Conservation (phyloP, 2,113 vertebrate genomes). For the Xyliphius kryptos region DNA sequence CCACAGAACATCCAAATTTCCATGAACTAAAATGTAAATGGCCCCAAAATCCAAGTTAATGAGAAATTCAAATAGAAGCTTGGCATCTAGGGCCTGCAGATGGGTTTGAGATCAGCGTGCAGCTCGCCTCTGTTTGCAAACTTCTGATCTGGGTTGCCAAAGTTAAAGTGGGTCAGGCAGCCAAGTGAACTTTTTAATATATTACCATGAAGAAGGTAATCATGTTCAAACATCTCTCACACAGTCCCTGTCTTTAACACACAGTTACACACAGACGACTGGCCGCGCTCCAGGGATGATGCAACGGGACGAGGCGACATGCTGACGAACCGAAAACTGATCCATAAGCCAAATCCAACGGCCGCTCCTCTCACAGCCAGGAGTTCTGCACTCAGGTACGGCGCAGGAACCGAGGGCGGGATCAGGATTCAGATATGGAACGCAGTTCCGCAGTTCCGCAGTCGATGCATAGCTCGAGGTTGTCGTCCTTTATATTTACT, state of each 20-base stretch:
- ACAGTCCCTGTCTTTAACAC: background rate
- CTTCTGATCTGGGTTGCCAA: constrained; percentile 27
- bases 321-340: constrained; percentile 5
- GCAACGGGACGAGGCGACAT: constrained; percentile 6
- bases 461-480: too few relatives aligned
- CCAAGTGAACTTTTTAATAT: constrained; percentile 10
- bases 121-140: constrained; percentile 22
- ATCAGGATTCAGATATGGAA: too few relatives aligned
- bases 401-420: too few relatives aligned
- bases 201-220: constrained; percentile 23
- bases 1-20: background rate
- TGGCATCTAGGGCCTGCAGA: background rate
- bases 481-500: too few relatives aligned
- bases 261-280: constrained; percentile 12
- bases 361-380: too few relatives aligned
- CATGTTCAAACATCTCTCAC: constrained; percentile 13
- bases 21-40: background rate
- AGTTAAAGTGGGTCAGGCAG: constrained; percentile 29
- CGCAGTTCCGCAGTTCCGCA: too few relatives aligned
- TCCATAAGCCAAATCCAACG: constrained; percentile 3
- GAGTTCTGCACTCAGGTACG: too few relatives aligned
- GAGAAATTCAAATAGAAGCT: constrained; percentile 1
- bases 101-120: constrained; percentile 3
- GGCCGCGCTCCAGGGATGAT: constrained; percentile 14
- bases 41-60: background rate